Base-by-base conservation (phyloP, 1,140 invertebrate genomes). In the Eufriesea mexicana region DNA sequence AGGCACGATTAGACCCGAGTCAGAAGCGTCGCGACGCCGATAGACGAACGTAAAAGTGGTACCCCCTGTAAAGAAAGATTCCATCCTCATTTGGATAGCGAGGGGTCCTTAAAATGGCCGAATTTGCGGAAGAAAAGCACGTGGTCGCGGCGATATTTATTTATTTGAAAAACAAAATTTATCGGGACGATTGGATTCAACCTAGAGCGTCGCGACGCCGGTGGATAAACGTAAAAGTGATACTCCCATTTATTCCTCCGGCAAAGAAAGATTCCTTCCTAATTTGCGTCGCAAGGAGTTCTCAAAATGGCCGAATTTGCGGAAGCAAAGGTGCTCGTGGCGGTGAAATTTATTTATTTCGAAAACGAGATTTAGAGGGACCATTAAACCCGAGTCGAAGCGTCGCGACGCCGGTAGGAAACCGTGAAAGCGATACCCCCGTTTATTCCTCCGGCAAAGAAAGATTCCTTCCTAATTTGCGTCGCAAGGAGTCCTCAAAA, bases 221-320 rank as follows among this genome's bases (percentile, higher is more conserved):
- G 23, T 7, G 61, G 72, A n/a, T 70, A 83, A 86, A 82, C 84
- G 86, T 75, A 83, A 90, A 84, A 89, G 87, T 83, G 86, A 85
- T 76, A 82, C 68, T 5, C 68, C 54, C 80, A 79, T 86, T 81
- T 74, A 88, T 83, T n/a, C n/a, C n/a, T 35, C 35, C 1, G 4
- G 35, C 35, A 4, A 35, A 4, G 35, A 35, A 35, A 35, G 35
- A 35, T 35, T 35, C 35, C 1, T 4, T 35, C 35, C 35, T 35
- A 35, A 35, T 35, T 35, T 4, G 35, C 25, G 35, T 61, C 5
- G 2, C 57, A 0, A 25, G 57, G 20, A 2, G 20, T 1, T 0
- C 1, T 2, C 6, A 14, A 14, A 55, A 7, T 59, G 10, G 35
- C 35, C 1, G 35, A 35, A 35, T n/a, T n/a, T n/a, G n/a, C n/a